These are phyloP conservation scores for Dissostichus mawsoni DNA, from an alignment of 2,113 vertebrate genomes.

Conservation along the genomic window DNA sequence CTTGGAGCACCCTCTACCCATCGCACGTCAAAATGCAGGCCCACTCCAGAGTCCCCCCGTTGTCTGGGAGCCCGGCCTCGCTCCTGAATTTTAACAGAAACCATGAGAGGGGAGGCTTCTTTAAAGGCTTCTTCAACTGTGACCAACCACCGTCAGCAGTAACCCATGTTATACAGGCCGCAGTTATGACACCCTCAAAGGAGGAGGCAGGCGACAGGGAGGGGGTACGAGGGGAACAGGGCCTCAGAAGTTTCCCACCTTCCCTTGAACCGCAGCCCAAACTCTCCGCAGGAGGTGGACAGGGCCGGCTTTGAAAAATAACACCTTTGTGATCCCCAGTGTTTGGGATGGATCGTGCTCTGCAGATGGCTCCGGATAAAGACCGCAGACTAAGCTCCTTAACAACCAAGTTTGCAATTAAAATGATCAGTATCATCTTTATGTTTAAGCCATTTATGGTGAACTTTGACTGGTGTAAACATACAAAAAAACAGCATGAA, in stretches of 20 bases:
- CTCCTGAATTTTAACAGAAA: conserved; percentile 87
- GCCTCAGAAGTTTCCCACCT: conserved; percentile 97
- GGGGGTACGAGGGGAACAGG: conserved; percentile 85
- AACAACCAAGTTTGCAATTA: not conserved
- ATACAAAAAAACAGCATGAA: too few relatives aligned
- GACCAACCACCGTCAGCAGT: conserved; percentile 91
- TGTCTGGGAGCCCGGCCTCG: conserved; percentile 65
- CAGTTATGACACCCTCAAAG: conserved; percentile 94
- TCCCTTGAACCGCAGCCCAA: conserved; percentile 92
- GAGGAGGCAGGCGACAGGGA: conserved; percentile 90
- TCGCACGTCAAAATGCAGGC: conserved; percentile 84
- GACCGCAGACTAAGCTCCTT: conserved; percentile 6
- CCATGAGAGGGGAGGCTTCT: conserved; percentile 89
- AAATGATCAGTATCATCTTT: not conserved
- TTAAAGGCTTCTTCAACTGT: conserved; percentile 94
- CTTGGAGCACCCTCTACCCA: conserved; percentile 94
- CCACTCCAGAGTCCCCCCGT: conserved; percentile 33
- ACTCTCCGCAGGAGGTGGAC: conserved; percentile 93
- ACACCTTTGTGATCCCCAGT: conserved; percentile 99
- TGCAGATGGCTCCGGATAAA: conserved; percentile 93
- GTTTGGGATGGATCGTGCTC: conserved; percentile 92
- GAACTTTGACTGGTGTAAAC: too few relatives aligned
- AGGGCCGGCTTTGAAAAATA: conserved; percentile 97
- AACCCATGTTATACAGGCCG: conserved; percentile 96
- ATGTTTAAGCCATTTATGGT: too few relatives aligned